Evolutionary conservation across 2,888 invertebrate genomes (phyloP), one percentile per base, ranked within the genome.

Genomic region (Limenitis camilla): DNA sequence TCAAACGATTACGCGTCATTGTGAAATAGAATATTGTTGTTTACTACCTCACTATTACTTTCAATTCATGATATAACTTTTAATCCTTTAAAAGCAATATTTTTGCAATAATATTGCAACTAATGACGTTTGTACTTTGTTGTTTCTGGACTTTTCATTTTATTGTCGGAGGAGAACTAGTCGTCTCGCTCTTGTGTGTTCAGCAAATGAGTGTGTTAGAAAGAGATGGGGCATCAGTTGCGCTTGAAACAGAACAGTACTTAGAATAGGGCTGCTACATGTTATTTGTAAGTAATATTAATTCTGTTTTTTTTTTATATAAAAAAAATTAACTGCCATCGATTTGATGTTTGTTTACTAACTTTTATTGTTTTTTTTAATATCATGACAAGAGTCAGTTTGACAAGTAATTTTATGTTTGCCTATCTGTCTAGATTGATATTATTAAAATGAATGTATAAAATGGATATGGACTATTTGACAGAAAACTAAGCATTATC

Each of bases 91-190:
- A 68, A 72, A 70, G 69, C 69, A 65, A 64, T 60, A 76, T 64
- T 81, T 84, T 72, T 69, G 75, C 79, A 78, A 76, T 79, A 76
- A 64, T 75, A 81, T 72, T 76, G 81, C 78, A 79, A 77, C 71
- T 76, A 80, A 78, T 82, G 78, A 81, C 79, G 73, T n/a, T n/a
- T n/a, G n/a, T n/a, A n/a, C n/a, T 82, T 78, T 78, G 72, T 68
- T 74, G 73, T 71, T 78, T 74, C 67, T 73, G 76, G 72, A 71
- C 66, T 66, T 68, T 71, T 71, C 69, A 71, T 74, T 67, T 72
- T 65, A 61, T 64, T 70, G 66, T 68, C 67, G 71, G 68, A 66
- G 60, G 61, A 59, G 62, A 58, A 53, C 67, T 66, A 49, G n/a
- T n/a, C n/a, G n/a, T 79, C 78, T 79, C 79, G 42, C 62, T 74